Evolutionary conservation across 1,140 invertebrate genomes (phyloP), one percentile per base, ranked within the genome.

Genomic region (Drosophila watanabei): DNA sequence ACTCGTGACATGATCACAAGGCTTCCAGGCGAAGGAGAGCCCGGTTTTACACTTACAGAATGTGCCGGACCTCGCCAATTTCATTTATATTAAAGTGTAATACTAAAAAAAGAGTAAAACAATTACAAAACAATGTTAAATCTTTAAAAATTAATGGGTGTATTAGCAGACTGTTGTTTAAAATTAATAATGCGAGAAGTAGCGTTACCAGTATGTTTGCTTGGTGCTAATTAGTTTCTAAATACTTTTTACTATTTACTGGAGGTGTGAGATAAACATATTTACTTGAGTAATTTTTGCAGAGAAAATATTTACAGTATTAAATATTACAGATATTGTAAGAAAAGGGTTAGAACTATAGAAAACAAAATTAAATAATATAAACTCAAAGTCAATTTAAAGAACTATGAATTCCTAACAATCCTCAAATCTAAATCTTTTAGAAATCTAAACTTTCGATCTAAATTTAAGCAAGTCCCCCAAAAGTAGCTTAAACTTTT

Each of bases 1-100:
- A n/a, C 28, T 56, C 49, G 68, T 71, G 68, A 56, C 68, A 46
- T 11, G 63, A 32, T 71, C 39, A 16, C 28, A 33, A 11, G 45
- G 58, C 24, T 37, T 18, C 13, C 33, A 20, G n/a, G 35, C 20
- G 0, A 30, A 28, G 18, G 20, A 5, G 35, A 30, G 35, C 33
- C 30, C 5, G 5, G 18, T 39, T 39, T 16, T 2, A 35, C 18
- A 24, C 33, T 16, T 10, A 16, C 6, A 7, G 7, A 45, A 45
- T 28, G 18, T 35, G 8, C 16, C 48, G 37, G 8, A 28, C 20
- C 16, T 35, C 6, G 18, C 14, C 45, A 39, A 20, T 37, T 18
- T n/a, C 6, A 10, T 24, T 5, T 7, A 20, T 7, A 14, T 9
- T 9, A 37, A 37, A 56, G 1, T 35, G 2, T 1, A 24, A 2